Evolutionary conservation across 1,140 invertebrate species (phyloP).

Genomic region (Pemphigus obesinymphae): DNA sequence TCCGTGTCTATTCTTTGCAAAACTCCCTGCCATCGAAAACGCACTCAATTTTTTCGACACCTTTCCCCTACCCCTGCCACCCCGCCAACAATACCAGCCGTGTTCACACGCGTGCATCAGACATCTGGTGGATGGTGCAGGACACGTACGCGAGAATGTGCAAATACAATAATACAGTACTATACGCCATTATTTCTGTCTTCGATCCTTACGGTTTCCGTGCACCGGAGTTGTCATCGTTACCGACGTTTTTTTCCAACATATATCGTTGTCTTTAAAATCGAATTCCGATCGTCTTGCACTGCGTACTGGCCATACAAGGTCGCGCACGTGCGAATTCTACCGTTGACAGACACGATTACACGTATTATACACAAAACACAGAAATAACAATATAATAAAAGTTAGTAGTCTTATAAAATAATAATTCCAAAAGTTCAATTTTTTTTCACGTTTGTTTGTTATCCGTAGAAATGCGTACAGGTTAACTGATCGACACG

Average conservation of each 20-base stretch:
- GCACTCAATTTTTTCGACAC: no score
- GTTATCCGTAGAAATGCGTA: no score
- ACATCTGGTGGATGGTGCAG: no score
- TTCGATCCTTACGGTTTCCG: background rate
- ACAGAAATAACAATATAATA: background rate
- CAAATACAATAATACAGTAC: background rate
- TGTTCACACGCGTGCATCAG: background rate
- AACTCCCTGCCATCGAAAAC: no score
- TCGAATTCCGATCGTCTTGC: background rate
- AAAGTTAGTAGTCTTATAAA: no score
- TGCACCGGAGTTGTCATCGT: background rate
- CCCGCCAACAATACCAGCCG: background rate
- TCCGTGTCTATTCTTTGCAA: no score
- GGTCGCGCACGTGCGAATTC: background rate
- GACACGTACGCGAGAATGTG: background rate
- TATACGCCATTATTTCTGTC: background rate
- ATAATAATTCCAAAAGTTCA: no score
- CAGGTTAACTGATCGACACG: no score
- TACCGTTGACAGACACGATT: background rate
- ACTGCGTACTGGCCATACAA: background rate
- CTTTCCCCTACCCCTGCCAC: background rate
- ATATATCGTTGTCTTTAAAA: background rate
- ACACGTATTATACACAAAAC: background rate
- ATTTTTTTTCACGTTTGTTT: no score
- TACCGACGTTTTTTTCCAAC: background rate